Conservation (phyloP, 2,888 invertebrate species). For the Podabrus alpinus region DNA sequence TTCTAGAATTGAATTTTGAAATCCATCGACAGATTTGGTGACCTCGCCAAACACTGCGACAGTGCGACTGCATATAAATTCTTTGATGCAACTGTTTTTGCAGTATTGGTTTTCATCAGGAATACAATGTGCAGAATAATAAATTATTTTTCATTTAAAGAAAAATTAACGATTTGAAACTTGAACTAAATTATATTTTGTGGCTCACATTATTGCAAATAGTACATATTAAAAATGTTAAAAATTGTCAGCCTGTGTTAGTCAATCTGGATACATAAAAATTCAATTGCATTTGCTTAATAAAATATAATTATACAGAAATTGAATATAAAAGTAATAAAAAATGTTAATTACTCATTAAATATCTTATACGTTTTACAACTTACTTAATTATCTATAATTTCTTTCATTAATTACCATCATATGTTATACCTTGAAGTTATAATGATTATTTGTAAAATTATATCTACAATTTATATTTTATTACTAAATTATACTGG, state of each 20-base stretch:
- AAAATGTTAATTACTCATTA: not conserved
- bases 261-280: not conserved
- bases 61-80: no score
- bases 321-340: not conserved
- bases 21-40: no score
- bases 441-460: not conserved
- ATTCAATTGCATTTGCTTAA: not conserved
- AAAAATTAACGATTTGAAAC: no score
- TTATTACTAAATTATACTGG: not conserved
- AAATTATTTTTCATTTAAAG: no score
- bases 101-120: no score
- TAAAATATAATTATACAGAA: not conserved
- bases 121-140: no score
- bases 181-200: no score
- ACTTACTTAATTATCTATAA: not conserved
- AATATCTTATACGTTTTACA: not conserved
- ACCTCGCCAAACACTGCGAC: no score
- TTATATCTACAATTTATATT: not conserved
- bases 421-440: not conserved
- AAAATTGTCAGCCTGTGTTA: not conserved
- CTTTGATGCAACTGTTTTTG: no score
- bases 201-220: no score
- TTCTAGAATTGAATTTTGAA: no score
- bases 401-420: not conserved
- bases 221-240: no score